These are phyloP conservation scores for Epinotia ramella DNA, from an alignment of 2,888 invertebrate species.

Conservation along the genomic window DNA sequence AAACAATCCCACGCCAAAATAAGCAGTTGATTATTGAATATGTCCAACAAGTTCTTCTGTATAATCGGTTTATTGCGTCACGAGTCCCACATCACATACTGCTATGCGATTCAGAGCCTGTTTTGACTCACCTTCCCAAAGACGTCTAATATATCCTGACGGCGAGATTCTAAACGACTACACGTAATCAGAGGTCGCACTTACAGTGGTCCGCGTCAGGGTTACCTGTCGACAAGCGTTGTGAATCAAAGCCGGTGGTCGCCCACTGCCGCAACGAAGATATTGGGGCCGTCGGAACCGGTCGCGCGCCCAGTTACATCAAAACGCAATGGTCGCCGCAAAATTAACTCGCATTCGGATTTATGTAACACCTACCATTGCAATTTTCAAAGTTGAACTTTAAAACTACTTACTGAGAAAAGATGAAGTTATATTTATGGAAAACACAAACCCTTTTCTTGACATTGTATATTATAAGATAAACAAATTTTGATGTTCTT, in stretches of 20 bases:
- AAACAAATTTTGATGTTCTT: too few species aligned
- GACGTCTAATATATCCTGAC: not conserved
- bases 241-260: constrained; percentile 50
- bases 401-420: constrained; percentile 9
- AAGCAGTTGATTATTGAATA: constrained; percentile 23
- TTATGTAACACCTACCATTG: constrained; percentile 62
- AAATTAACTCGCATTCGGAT: constrained; percentile 54
- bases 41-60: constrained; percentile 33
- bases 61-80: constrained; percentile 36
- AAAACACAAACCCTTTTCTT: too few species aligned
- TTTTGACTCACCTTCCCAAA: not conserved
- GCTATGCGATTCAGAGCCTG: not conserved
- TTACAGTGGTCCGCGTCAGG: not conserved
- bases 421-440: not conserved
- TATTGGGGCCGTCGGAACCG: constrained; percentile 74
- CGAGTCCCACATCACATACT: constrained; percentile 33
- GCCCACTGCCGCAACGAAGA: constrained; percentile 57
- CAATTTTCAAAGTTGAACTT: constrained; percentile 6
- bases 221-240: not conserved
- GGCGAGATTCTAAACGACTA: not conserved
- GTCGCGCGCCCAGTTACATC: constrained; percentile 70
- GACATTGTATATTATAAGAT: too few species aligned
- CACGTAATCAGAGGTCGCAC: not conserved
- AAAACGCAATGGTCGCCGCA: constrained; percentile 67
- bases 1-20: constrained; percentile 30